Conservation (phyloP, 2,797 vertebrate genomes). For the Sebastes kiyomatsui region DNA sequence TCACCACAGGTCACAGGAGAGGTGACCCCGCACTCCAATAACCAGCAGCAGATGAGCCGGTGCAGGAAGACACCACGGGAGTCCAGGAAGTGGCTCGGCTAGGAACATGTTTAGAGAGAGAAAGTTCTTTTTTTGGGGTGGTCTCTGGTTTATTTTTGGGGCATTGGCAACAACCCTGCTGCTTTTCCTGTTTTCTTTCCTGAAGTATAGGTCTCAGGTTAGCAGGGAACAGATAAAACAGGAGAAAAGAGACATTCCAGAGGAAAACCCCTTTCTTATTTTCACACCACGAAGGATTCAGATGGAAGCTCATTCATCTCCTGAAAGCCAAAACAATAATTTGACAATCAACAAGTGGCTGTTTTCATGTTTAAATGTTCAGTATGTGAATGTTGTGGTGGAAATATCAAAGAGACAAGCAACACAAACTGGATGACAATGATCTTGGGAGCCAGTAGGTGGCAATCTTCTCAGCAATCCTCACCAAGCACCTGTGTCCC, state of each 20-base stretch:
- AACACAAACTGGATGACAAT: constrained; percentile 3
- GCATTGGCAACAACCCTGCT: constrained; percentile 42
- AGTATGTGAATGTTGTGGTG: not conserved
- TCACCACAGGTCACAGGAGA: constrained; percentile 62
- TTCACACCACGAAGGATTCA: constrained; percentile 20
- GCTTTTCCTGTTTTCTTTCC: constrained; percentile 70
- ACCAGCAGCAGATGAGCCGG: constrained; percentile 70
- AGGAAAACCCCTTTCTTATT: not conserved
- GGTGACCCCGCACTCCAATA: constrained; percentile 63
- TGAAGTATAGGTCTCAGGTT: constrained; percentile 37
- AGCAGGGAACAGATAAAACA: constrained; percentile 43
- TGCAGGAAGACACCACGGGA: constrained; percentile 60
- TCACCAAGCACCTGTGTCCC: constrained; percentile 28
- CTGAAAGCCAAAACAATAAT: constrained; percentile 6
- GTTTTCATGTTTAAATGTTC: not conserved
- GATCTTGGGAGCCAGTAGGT: constrained; percentile 54
- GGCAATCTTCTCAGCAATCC: constrained; percentile 58
- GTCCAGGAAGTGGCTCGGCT: constrained; percentile 56
- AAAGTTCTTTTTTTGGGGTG: constrained; percentile 39
- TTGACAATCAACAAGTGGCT: not conserved
- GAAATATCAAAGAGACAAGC: not conserved
- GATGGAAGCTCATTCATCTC: constrained; percentile 1
- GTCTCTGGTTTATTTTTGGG: constrained; percentile 54
- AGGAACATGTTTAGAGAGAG: constrained; percentile 56
- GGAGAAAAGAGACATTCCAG: constrained; percentile 25